Percentiles rank a stretch among this genome's conserved stretches.
These are phyloP conservation scores for Glaucomys volans DNA, from an alignment of 2,113 vertebrate species.

Conservation along the genomic window DNA sequence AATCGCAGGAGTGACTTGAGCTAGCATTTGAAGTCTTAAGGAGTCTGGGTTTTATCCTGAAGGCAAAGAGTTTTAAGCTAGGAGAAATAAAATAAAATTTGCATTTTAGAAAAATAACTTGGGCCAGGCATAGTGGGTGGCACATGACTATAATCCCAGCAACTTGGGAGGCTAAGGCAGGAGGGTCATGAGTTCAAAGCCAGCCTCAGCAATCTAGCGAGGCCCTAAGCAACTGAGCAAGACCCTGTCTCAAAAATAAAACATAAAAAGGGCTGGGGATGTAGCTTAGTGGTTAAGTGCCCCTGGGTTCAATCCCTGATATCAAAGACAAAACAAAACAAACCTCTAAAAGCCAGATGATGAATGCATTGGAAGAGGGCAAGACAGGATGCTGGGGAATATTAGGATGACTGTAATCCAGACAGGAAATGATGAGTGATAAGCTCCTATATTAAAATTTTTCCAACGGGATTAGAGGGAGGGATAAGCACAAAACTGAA, in stretches of 20 bases:
- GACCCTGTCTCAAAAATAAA: too few species aligned
- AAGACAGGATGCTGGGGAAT: neutral
- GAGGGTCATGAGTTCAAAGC: too few species aligned
- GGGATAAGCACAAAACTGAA: neutral
- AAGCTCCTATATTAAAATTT: neutral
- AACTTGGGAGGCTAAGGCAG: too few species aligned
- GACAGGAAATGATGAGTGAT: neutral
- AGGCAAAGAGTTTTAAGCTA: neutral
- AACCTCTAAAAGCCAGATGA: neutral
- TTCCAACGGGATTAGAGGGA: neutral
- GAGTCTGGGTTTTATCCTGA: neutral
- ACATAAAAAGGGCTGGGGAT: too few species aligned
- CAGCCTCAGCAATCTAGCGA: too few species aligned
- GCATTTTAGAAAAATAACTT: neutral
- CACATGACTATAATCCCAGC: too few species aligned
- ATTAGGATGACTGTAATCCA: neutral
- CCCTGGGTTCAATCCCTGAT: too few species aligned
- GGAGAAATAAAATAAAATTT: neutral
- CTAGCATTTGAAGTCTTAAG: neutral
- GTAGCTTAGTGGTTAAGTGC: too few species aligned
- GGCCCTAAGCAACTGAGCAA: too few species aligned
- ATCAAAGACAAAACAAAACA: too few species aligned
- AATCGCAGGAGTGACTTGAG: neutral
- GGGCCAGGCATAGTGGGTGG: neutral
- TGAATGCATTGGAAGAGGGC: neutral